Evolutionary conservation across 2,888 invertebrate genomes (phyloP).

Genomic region (Cephus sareptanus): DNA sequence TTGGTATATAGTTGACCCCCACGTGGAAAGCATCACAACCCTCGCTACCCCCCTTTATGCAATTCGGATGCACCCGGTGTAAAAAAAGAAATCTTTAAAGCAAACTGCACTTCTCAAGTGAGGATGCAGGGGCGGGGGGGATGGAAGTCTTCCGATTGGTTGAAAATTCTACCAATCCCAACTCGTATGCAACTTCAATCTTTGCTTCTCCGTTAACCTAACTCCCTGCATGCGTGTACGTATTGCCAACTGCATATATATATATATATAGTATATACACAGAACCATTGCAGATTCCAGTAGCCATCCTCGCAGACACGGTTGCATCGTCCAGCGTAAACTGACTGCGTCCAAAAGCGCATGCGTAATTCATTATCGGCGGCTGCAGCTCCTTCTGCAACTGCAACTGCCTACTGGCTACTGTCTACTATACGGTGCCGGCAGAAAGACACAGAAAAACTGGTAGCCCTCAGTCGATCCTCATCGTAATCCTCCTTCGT

Average conservation of each 20-base stretch:
- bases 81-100: constrained; percentile 3
- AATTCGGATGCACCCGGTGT: background rate
- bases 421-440: too few species aligned
- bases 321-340: too few species aligned
- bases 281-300: too few species aligned
- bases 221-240: constrained; percentile 23
- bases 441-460: constrained; percentile 40
- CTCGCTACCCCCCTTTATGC: background rate
- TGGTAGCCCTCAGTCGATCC: constrained; percentile 45
- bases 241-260: constrained; percentile 11
- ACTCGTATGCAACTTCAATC: background rate
- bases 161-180: constrained; percentile 12
- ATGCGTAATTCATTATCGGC: constrained; percentile 10
- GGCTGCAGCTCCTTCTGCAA: background rate
- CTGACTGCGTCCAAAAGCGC: constrained; percentile 4
- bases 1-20: too few species aligned
- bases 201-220: background rate
- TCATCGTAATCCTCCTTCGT: constrained; percentile 2
- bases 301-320: too few species aligned
- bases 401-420: too few species aligned
- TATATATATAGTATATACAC: too few species aligned
- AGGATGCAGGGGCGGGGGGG: constrained; percentile 21
- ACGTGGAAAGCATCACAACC: too few species aligned
- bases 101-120: background rate
- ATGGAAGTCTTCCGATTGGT: constrained; percentile 56